Evolutionary conservation across 37 sponge, comb jelly and placozoan genomes (phyloP).

Genomic region (Mnemiopsis leidyi): DNA sequence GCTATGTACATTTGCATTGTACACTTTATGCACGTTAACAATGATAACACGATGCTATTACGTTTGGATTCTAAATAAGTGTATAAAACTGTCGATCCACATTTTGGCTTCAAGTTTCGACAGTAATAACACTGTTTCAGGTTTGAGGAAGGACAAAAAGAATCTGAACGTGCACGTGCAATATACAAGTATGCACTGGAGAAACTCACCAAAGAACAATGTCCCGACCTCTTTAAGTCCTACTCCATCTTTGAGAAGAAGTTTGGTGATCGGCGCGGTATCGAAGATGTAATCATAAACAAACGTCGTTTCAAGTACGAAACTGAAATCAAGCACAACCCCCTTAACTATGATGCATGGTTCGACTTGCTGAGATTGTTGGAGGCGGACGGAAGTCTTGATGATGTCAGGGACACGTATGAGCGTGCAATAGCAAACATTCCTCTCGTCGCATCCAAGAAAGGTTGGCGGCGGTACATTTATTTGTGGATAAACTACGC

Average conservation of each 20-base stretch:
- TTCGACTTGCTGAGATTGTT: slow-evolving; percentile 91
- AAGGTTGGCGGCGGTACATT: slow-evolving; percentile 91
- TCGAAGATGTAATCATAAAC: slow-evolving; percentile 91
- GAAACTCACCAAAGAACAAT: slow-evolving; percentile 82
- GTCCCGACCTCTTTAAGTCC: slow-evolving; percentile 82
- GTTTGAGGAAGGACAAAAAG: slow-evolving; percentile 92
- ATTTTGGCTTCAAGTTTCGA: too few relatives aligned
- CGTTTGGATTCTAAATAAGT: too few relatives aligned
- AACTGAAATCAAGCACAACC: slow-evolving; percentile 86
- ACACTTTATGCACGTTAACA: too few relatives aligned
- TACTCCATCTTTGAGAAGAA: slow-evolving; percentile 97
- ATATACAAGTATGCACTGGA: slow-evolving; percentile 97
- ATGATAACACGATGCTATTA: too few relatives aligned
- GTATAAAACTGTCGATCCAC: too few relatives aligned
- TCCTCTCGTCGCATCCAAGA: slow-evolving; percentile 82
- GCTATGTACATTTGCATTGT: too few relatives aligned
- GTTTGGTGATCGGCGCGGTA: slow-evolving; percentile 86
- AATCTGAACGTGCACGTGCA: slow-evolving; percentile 73
- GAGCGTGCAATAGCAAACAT: slow-evolving; percentile 95
- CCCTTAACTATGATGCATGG: slow-evolving; percentile 97
- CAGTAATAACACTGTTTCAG: too few relatives aligned
- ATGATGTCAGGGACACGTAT: slow-evolving; percentile 87
- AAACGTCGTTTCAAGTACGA: slow-evolving; percentile 75
- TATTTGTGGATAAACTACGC: slow-evolving; percentile 99
- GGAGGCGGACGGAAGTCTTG: slow-evolving; percentile 79